Conservation (phyloP, 2,113 vertebrate species). For the Apteryx owenii region DNA sequence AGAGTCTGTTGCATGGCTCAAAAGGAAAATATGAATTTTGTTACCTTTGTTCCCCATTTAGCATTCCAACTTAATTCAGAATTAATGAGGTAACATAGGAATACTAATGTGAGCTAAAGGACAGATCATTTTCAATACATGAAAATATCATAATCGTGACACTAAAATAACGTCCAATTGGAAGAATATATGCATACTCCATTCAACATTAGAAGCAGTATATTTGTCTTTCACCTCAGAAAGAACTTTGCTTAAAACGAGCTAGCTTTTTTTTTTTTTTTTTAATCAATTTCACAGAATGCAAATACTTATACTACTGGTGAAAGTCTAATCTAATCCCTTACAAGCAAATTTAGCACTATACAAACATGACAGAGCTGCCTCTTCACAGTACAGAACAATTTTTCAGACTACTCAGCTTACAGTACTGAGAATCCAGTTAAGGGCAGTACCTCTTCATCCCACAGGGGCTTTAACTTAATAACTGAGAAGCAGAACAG, state of each 20-base stretch:
- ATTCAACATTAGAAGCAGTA: not conserved
- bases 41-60: accelerated
- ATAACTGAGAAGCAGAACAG: accelerated
- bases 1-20: not conserved
- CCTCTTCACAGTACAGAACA: not conserved
- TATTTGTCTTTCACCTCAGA: not conserved
- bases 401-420: no score
- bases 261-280: not conserved
- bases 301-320: not conserved
- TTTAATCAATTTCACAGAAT: not conserved
- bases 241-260: not conserved
- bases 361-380: not conserved
- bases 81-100: not conserved
- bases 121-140: not conserved
- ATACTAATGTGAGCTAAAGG: no score
- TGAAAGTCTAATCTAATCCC: not conserved
- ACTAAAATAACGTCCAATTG: not conserved
- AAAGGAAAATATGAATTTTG: not conserved
- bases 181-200: not conserved
- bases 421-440: accelerated
- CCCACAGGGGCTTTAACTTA: not conserved
- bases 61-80: not conserved
- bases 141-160: not conserved
- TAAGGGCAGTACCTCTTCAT: accelerated
- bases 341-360: not conserved